Base-by-base conservation (phyloP, 1,140 invertebrate species). In the Oncopodura yosiiana region DNA sequence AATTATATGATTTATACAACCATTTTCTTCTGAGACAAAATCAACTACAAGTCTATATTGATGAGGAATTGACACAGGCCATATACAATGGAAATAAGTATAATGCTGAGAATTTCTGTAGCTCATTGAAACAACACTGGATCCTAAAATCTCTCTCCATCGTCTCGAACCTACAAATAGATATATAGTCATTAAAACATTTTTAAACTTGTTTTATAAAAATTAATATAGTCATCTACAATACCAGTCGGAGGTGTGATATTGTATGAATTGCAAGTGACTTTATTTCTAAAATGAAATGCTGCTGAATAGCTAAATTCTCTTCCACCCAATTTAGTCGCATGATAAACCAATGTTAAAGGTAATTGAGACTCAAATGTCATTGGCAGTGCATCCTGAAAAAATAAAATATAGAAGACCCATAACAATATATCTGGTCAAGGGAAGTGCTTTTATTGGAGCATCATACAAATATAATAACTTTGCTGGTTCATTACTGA, bases 21-120 rank as follows among this genome's bases (percentile, higher is more conserved):
- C 62, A 39, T 60, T 53, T 56, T 64, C 62, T 49, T 64, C 62
- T n/a, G 62, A 64, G 18, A 60, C 46, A 42, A 64, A 64, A 23
- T 64, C 58, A 16, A 64, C 38, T 14, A 52, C 36, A 18, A 63
- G 49, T 49, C 60, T 60, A 32, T 63, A 63, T 3, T 58, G 49
- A 11, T 44, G 50, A 16, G 61, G 61, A 27, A 63, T 58, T 14
- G 50, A 46, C 21, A 63, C 34, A n/a, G 39, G 23, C 61, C 61
- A 63, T 24, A 42, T 43, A 45, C 61, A 63, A n/a, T 63, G 44
- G 42, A 57, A 63, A 34, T 60, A 53, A n/a, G 54, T 58, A 34
- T 63, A 63, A 27, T 58, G 58, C 30, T 62, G 41, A 26, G 43
- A 50, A 23, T 29, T 30, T 4, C 56, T 24, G 14, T 26, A 29